phyloP scores from a whole-genome alignment of 2,797 vertebrate species.

The Urosaurus nigricauda region DNA sequence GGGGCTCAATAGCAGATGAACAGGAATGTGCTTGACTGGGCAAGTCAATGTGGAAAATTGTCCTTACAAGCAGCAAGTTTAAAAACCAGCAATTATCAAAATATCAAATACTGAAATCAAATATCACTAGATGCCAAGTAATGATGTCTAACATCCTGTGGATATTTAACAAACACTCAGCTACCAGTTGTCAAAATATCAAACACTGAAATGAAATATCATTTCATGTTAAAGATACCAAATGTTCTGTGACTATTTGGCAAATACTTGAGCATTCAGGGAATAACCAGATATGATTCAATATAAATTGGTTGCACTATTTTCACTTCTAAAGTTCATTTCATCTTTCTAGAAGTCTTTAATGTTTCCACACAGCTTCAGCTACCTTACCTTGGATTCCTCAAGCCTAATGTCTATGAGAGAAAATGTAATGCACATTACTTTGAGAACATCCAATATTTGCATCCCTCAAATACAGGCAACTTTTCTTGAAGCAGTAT shows the following conservation, averaged over 20 bases:
- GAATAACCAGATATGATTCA: background rate
- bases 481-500: background rate
- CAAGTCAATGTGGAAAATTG: background rate
- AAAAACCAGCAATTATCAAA: background rate
- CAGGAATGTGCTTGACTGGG: background rate
- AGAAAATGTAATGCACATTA: background rate
- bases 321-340: background rate
- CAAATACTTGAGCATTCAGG: background rate
- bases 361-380: background rate
- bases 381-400: background rate
- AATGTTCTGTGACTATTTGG: background rate
- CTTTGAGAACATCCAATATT: too few species aligned
- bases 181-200: background rate
- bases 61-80: background rate
- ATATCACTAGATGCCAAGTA: background rate
- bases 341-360: background rate
- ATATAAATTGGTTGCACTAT: background rate
- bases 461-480: background rate
- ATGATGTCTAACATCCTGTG: background rate
- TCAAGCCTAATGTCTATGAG: background rate
- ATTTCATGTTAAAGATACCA: background rate
- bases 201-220: slow-evolving; percentile 3
- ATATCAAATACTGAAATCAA: background rate
- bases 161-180: slow-evolving; percentile 6
- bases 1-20: background rate